A percentile compares a stretch with the other conserved stretches of the same genome.
These are phyloP conservation scores for Gallinago jamesoni DNA, from an alignment of 2,113 vertebrate species.

Conservation along the genomic window DNA sequence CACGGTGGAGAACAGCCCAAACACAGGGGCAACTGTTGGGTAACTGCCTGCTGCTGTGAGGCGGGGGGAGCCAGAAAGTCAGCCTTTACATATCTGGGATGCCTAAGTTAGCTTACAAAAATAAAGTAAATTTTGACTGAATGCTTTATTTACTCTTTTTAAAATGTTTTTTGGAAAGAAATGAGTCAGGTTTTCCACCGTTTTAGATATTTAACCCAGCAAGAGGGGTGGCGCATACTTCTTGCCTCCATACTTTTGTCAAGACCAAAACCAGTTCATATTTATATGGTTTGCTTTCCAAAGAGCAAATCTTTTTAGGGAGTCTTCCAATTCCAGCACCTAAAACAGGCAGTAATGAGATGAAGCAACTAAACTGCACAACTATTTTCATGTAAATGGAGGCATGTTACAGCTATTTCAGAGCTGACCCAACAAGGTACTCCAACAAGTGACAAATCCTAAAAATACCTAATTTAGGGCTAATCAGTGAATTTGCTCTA, in stretches of 20 bases:
- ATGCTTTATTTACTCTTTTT: conserved; percentile 31
- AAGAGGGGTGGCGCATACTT: background rate
- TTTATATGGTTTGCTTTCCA: background rate
- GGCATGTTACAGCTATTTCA: background rate
- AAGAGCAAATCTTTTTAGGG: background rate
- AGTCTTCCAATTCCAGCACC: background rate
- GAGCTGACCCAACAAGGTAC: background rate
- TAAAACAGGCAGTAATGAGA: background rate
- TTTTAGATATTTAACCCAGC: background rate
- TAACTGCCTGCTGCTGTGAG: background rate
- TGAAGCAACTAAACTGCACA: background rate
- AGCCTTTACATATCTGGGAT: conserved; percentile 21
- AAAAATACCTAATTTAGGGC: background rate
- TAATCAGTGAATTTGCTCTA: background rate
- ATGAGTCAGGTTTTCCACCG: background rate
- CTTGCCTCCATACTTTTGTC: background rate
- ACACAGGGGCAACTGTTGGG: conserved; percentile 50
- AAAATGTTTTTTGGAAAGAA: background rate
- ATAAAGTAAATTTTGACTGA: conserved; percentile 27
- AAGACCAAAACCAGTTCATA: background rate
- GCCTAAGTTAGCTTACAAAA: conserved; percentile 29
- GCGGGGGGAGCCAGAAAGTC: background rate
- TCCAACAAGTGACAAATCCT: background rate
- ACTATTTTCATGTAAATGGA: background rate
- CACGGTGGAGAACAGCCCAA: background rate